Evolutionary conservation across 2,888 invertebrate genomes (phyloP), one percentile per base, ranked within the genome.

Genomic region (Amiota mariae): DNA sequence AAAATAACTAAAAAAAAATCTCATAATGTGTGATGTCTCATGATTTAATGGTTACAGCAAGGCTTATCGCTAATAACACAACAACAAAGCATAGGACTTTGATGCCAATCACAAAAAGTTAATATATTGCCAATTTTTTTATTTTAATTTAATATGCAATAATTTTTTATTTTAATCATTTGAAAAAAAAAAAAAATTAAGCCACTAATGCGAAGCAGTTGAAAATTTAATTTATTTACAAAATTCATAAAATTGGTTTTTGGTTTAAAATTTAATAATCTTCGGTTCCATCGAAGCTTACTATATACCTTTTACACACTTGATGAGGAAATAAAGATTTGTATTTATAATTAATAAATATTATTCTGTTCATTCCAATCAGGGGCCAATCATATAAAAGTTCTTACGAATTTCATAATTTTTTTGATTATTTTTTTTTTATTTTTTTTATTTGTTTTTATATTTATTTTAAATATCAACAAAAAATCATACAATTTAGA

Each of bases 31-130:
- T 72, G 64, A 63, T 72, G 63, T 64, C 36, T 36, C 75, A 78
- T 79, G 73, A 75, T 77, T 77, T 81, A 83, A 83, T 81, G 81
- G 80, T 75, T 79, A 81, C 84, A 81, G 82, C 79, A 87, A 87
- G 88, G 87, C 85, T 88, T 85, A 82, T 82, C 81, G 87, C 89
- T 87, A 87, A 84, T 85, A 88, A 84, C 81, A 86, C 87, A 82
- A 80, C 85, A 81, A 88, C 85, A 81, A 88, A 87, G 82, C 87
- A 82, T 89, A 89, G 88, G 88, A 87, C 78, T 85, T 87, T 85
- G 81, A 86, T 84, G 82, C 85, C 85, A 86, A 79, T 79, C 81
- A 81, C 82, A 75, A 88, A 87, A 89, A 88, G 88, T 88, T 89
- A 88, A 88, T 89, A 88, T 89, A 88, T 85, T 63, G 76, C 82